A percentile compares a stretch with the other conserved stretches of the same genome.
These are phyloP conservation scores for Drosophila leontia DNA, from an alignment of 1,140 invertebrate genomes.

Conservation along the genomic window DNA sequence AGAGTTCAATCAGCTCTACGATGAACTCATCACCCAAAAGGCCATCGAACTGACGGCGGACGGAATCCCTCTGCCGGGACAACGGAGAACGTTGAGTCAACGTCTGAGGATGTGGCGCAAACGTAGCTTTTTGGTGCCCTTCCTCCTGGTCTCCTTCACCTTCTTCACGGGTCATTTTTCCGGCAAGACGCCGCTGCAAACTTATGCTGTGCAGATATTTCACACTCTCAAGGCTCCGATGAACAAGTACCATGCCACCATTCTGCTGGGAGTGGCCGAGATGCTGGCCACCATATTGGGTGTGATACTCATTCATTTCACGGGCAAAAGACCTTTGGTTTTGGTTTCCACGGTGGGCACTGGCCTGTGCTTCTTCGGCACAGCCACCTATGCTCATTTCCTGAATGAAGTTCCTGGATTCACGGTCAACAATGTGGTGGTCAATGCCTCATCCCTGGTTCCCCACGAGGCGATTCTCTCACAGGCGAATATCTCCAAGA, in stretches of 20 bases:
- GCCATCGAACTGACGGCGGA: constrained; percentile 65
- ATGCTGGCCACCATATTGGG: constrained; percentile 88
- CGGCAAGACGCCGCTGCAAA: constrained; percentile 89
- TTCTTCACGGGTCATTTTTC: constrained; percentile 91
- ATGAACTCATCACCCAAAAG: constrained; percentile 83
- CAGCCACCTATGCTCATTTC: constrained; percentile 78
- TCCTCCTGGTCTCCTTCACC: constrained; percentile 87
- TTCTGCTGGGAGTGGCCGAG: constrained; percentile 89
- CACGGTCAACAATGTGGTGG: constrained; percentile 79
- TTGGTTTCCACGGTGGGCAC: constrained; percentile 89
- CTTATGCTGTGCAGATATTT: constrained; percentile 90
- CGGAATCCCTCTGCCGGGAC: constrained; percentile 16
- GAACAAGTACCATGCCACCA: constrained; percentile 90
- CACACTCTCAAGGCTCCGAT: constrained; percentile 89
- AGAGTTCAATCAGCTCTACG: constrained; percentile 87
- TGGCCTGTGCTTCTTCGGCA: constrained; percentile 87
- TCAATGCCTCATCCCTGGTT: constrained; percentile 75
- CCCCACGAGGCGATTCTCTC: constrained; percentile 73
- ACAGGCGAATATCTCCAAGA: constrained; percentile 75
- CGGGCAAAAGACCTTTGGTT: constrained; percentile 89
- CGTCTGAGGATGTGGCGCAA: constrained; percentile 75
- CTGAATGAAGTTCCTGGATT: constrained; percentile 75
- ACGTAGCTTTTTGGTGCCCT: constrained; percentile 87
- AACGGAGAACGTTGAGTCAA: constrained; percentile 35
- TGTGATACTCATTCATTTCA: constrained; percentile 88